Evolutionary conservation across 1,140 invertebrate genomes (phyloP).

Genomic region (Maniola jurtina): DNA sequence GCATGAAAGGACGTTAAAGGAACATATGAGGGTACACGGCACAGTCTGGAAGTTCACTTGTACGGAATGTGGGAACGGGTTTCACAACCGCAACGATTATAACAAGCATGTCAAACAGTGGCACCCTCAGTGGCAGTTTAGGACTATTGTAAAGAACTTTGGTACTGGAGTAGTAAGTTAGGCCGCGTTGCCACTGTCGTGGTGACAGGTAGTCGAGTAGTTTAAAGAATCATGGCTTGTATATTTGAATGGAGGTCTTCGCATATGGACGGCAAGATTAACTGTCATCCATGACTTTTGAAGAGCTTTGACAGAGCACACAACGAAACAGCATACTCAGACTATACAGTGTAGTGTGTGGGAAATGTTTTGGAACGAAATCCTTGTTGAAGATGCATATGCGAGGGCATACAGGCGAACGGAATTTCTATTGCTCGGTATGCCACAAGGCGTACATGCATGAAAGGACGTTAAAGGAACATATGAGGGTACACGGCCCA

Average conservation of each 20-base stretch:
- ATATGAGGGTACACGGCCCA: slow-evolving; percentile 83
- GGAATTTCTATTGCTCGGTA: slow-evolving; percentile 80
- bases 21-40: slow-evolving; percentile 84
- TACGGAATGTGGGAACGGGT: slow-evolving; percentile 77
- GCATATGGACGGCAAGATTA: too few species aligned
- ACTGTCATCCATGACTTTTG: too few species aligned
- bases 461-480: slow-evolving; percentile 84
- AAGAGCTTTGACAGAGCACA: slow-evolving; percentile 66
- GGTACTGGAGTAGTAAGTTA: slow-evolving; percentile 33
- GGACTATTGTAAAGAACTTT: slow-evolving; percentile 53
- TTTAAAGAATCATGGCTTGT: too few species aligned
- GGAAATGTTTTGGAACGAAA: slow-evolving; percentile 77
- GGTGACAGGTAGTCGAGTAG: too few species aligned
- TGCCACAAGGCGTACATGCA: slow-evolving; percentile 83
- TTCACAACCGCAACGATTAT: slow-evolving; percentile 66
- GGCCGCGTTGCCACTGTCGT: not conserved
- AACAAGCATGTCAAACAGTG: slow-evolving; percentile 70
- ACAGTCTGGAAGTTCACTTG: slow-evolving; percentile 78
- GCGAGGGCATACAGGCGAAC: slow-evolving; percentile 83
- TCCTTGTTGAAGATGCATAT: slow-evolving; percentile 86
- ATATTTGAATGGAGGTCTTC: too few species aligned
- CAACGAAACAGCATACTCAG: slow-evolving; percentile 76
- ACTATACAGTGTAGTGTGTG: slow-evolving; percentile 79
- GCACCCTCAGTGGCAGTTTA: slow-evolving; percentile 67
- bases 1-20: slow-evolving; percentile 84